Evolutionary conservation across 2,888 invertebrate genomes (phyloP), one percentile per base, ranked within the genome.

Genomic region (Parnassius orleans): DNA sequence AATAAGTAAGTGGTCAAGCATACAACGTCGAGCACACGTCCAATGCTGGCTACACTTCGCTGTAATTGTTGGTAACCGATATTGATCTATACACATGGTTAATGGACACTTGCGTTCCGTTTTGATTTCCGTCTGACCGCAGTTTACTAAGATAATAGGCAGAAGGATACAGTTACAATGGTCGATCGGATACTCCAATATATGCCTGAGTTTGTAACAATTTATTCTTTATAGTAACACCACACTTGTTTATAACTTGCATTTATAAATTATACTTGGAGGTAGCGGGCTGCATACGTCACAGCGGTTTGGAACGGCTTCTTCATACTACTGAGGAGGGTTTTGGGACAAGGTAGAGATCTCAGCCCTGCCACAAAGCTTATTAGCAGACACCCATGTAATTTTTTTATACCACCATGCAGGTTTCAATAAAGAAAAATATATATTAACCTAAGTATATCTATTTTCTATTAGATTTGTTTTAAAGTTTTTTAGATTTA

Each of bases 181-280:
- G 47, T 55, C 33, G 51, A 51, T 46, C 14, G 51, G n/a, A 59
- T 54, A 47, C 43, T 53, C 46, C 55, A 55, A 63, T 63, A 51
- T 56, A 47, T 53, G 51, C 43, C 42, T 47, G 46, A 55, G 52
- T 59, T 63, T 59, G 63, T 54, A 63, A 63, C 63, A 63, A 63
- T 63, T 55, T 59, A 63, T 55, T 59, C 63, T 59, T 59, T 59
- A 52, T 42, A 24, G 47, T 50, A 15, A 41, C 55, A 50, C 42
- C 15, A 9, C 52, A 59, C 10, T 43, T 43, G 2, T 43, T 10
- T 2, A 43, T 43, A 10, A 11, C 9, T 43, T 43, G 43, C 43
- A 43, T 10, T 11, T 10, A 43, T 43, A 43, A 43, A 43, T 42
- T 10, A 10, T 43, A 10, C 11, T 43, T 11, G 10, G 10, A 43